Percentiles rank a stretch among this genome's conserved stretches.
These are phyloP conservation scores for Fissipunctia ypsillon DNA, from an alignment of 2,888 invertebrate species.

Conservation along the genomic window DNA sequence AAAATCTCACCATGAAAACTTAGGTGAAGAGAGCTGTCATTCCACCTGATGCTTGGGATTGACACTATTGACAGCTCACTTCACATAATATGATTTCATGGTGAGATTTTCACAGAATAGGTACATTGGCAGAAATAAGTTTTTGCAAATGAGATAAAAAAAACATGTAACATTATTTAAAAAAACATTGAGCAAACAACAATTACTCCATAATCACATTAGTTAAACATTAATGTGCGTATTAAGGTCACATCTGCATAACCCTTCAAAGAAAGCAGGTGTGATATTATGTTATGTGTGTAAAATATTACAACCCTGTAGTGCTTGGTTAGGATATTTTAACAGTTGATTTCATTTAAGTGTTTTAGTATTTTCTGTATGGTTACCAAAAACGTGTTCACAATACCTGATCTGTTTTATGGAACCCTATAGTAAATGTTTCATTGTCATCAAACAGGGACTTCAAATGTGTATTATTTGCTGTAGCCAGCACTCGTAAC, in stretches of 20 bases:
- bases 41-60: too few relatives aligned
- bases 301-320: background rate
- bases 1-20: too few relatives aligned
- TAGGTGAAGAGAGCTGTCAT: too few relatives aligned
- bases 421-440: constrained; percentile 13
- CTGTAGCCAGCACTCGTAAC: constrained; percentile 70
- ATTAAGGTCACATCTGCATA: background rate
- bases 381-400: background rate
- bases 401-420: constrained; percentile 29
- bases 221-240: background rate
- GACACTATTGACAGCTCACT: too few relatives aligned
- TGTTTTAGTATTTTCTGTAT: background rate
- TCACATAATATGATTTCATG: too few relatives aligned
- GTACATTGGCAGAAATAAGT: too few relatives aligned
- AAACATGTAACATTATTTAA: too few relatives aligned
- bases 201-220: too few relatives aligned
- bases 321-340: background rate
- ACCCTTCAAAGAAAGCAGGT: background rate
- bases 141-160: too few relatives aligned
- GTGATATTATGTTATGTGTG: background rate
- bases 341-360: background rate
- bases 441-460: constrained; percentile 66
- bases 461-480: constrained; percentile 74
- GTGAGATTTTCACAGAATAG: too few relatives aligned
- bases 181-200: too few relatives aligned